Base-by-base conservation (phyloP, 2,888 invertebrate genomes). In the Lithophane leautieri region DNA sequence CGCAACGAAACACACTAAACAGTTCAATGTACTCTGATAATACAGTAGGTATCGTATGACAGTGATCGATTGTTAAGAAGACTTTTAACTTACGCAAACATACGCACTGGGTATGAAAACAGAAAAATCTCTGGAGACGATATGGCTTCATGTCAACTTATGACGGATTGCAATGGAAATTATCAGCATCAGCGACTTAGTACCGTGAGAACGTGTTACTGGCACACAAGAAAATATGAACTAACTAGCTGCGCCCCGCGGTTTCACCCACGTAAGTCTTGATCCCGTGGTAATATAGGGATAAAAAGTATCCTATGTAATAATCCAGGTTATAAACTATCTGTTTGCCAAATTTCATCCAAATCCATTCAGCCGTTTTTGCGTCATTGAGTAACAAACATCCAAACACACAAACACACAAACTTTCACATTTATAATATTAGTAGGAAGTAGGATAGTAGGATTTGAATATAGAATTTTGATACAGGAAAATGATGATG, bases 21-120 rank as follows among this genome's bases (percentile, higher is more conserved):
- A 93, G 95, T 95, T 95, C 95, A 95, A 93, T 90, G 96, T 91
- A 93, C 95, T 87, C 87, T 94, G 93, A 95, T 94, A 95, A 94
- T 93, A 92, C 83, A 87, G 88, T 90, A 90, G 89, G 91, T 92
- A 93, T 91, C 88, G 89, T 86, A 89, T 91, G 96, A 95, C 96
- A 95, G 92, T 96, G 96, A 96, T 96, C 94, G 95, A 96, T 96
- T 93, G 94, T 91, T 89, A 89, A 90, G 92, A 93, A 94, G 93
- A 94, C 92, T 92, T 86, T 94, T 91, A 93, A 92, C 92, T 93
- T 93, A 90, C 90, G 91, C 94, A 95, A 96, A 96, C 95, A 95
- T 91, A 92, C 91, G 90, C 90, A 89, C 86, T 82, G 81, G 81
- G 78, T 74, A 83, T 91, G 91, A 91, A 91, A 90, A 91, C 92